These are phyloP conservation scores for Drosophila hamatofila DNA, from an alignment of 2,888 invertebrate species.

Conservation along the genomic window DNA sequence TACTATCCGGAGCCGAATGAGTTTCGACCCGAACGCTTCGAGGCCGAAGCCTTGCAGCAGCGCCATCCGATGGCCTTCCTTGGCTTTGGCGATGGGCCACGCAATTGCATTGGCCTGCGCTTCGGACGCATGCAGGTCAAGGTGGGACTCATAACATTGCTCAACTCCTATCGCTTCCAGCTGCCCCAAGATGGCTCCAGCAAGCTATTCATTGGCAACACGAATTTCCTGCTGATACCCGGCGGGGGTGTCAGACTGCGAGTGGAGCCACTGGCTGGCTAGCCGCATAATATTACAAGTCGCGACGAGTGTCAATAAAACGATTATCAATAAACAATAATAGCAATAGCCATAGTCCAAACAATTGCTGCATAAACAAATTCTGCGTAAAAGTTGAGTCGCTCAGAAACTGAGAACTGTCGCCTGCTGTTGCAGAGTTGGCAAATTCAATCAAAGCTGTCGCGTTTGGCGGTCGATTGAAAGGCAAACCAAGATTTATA, in stretches of 20 bases:
- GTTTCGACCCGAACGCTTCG: constrained; percentile 86
- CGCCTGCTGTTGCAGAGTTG: constrained; percentile 6
- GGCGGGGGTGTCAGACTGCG: constrained; percentile 53
- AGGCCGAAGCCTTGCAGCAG: constrained; percentile 65
- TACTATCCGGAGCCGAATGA: constrained; percentile 84
- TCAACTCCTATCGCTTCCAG: constrained; percentile 44
- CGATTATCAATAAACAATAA: constrained; percentile 13
- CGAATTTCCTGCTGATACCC: constrained; percentile 47
- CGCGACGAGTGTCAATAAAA: constrained; percentile 58
- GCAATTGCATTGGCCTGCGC: constrained; percentile 81
- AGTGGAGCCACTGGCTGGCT: constrained; percentile 41
- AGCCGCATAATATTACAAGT: constrained; percentile 21
- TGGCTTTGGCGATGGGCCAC: constrained; percentile 83
- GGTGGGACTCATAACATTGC: constrained; percentile 72
- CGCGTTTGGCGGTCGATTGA: constrained; percentile 66
- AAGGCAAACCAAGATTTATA: constrained; percentile 71
- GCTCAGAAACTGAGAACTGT: constrained; percentile 19
- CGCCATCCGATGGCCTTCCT: constrained; percentile 82
- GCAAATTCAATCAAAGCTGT: constrained; percentile 45
- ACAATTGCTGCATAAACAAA: constrained; percentile 24
- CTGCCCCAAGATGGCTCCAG: constrained; percentile 33
- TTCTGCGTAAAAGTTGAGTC: too few species aligned
- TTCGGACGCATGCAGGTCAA: constrained; percentile 81
- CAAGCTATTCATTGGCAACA: constrained; percentile 45
- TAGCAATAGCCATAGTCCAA: constrained; percentile 10